Evolutionary conservation across 2,888 invertebrate genomes (phyloP).

Genomic region (Synanthedon tipuliformis): DNA sequence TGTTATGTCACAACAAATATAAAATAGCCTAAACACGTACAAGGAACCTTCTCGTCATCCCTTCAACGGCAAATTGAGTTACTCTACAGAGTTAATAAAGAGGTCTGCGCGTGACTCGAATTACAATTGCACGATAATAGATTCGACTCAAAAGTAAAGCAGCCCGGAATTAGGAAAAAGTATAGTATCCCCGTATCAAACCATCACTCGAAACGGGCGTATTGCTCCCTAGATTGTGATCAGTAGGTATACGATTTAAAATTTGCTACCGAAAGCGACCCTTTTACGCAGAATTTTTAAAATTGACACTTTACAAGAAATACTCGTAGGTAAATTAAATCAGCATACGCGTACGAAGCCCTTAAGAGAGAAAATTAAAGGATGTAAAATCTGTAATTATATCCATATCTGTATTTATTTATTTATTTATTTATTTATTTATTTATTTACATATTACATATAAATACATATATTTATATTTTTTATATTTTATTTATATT

Average conservation of each 20-base stretch:
- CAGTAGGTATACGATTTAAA: background rate
- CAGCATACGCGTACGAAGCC: no score
- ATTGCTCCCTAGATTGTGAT: background rate
- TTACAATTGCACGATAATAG: constrained; percentile 30
- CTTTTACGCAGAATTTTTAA: no score
- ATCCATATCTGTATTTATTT: no score
- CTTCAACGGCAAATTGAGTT: constrained; percentile 57
- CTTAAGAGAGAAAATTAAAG: no score
- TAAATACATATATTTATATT: no score
- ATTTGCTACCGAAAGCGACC: no score
- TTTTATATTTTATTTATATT: no score
- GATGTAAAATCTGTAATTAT: no score
- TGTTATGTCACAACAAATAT: background rate
- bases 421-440: no score
- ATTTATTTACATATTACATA: no score
- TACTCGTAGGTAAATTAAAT: no score
- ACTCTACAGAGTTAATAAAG: constrained; percentile 59
- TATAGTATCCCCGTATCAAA: background rate
- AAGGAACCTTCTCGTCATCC: constrained; percentile 45
- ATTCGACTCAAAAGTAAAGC: constrained; percentile 1
- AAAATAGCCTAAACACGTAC: constrained; percentile 37
- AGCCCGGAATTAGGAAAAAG: background rate
- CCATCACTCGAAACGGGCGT: background rate
- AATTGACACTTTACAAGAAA: no score
- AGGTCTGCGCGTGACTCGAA: constrained; percentile 43